Base-by-base conservation (phyloP, 37 sponge, comb jelly and placozoan genomes). In the Hexactinellida sp. region DNA sequence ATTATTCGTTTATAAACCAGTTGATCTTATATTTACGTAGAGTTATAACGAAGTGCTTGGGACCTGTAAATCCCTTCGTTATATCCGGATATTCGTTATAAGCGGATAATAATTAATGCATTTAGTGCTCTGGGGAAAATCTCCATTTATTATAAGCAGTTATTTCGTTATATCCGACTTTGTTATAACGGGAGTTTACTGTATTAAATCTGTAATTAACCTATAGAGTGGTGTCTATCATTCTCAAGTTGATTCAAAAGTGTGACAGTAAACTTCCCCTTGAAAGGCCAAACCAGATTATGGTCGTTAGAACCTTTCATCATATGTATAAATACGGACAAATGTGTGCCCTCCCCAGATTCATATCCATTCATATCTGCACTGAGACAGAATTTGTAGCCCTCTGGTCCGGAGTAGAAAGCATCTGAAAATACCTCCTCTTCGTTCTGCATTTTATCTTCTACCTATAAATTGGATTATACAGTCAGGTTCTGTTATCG, bases 391-490 rank as follows among this genome's bases (percentile, higher is more conserved):
- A 63, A 63, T 23, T 63, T 63, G 76, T 63, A 63, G 5, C 76
- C 76, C 34, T 63, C 76, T 10, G 76, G 76, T 28, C 76, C 76
- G 5, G 76, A 63, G 34, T 32, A 63, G 30, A 63, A 63, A 25
- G 76, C 76, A n/a, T 63, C 76, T 7, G 76, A 63, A 63, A 63
- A 63, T 63, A 63, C 76, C 76, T 63, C 76, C 76, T 63, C 76
- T 63, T 63, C 76, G 13, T 63, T 63, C 76, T 63, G 76, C 76
- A 63, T 63, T 63, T 63, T 63, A 7, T 63, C 76, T 63, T 63
- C 76, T 21, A 63, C 30, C 76, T 63, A 63, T 7, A 63, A 63
- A 41, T 41, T 16, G 47, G 13, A 41, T 41, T 16, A 13, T 13
- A 41, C 13, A 16, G 47, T 5, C n/a, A n/a, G n/a, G n/a, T n/a